Evolutionary conservation across 2,888 invertebrate genomes (phyloP), one percentile per base, ranked within the genome.

Genomic region (Rhagium mordax): DNA sequence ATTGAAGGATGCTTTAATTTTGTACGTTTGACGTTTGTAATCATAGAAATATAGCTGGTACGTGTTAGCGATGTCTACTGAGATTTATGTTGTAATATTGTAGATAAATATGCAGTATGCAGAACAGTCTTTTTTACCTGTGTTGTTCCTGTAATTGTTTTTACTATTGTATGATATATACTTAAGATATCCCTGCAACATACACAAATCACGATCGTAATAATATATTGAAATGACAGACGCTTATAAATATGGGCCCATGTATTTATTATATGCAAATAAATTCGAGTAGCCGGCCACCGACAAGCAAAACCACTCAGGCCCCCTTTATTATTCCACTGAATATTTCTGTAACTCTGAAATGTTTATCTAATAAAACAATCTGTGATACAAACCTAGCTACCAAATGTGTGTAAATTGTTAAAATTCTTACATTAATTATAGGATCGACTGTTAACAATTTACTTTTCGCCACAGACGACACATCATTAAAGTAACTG

Each of bases 1-100:
- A 18, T 65, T 20, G 67, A 72, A 76, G 41, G 47, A 57, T 67
- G 33, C 57, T 20, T 33, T 59, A 55, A 55, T 55, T 55, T 24
- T 55, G 18, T 3, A 21, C 20, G 18, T 7, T 7, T 51, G 1
- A 2, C n/a, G 3, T n/a, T 41, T 41, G n/a, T 3, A 24, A 24
- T 24, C 6, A 24, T 24, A 24, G 24, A 24, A 24, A 24, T 4
- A 24, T 4, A 3, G 24, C 3, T 6, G 3, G 24, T 24, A 24
- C 24, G 24, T n/a, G n/a, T n/a, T n/a, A n/a, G n/a, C n/a, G n/a
- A n/a, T n/a, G n/a, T n/a, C n/a, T n/a, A n/a, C n/a, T n/a, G n/a
- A n/a, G n/a, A n/a, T n/a, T n/a, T n/a, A n/a, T n/a, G n/a, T n/a
- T n/a, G n/a, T n/a, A n/a, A n/a, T n/a, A n/a, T n/a, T n/a, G n/a